Base-by-base conservation (phyloP, 1,140 invertebrate species). In the Drosophila biarmipes region DNA sequence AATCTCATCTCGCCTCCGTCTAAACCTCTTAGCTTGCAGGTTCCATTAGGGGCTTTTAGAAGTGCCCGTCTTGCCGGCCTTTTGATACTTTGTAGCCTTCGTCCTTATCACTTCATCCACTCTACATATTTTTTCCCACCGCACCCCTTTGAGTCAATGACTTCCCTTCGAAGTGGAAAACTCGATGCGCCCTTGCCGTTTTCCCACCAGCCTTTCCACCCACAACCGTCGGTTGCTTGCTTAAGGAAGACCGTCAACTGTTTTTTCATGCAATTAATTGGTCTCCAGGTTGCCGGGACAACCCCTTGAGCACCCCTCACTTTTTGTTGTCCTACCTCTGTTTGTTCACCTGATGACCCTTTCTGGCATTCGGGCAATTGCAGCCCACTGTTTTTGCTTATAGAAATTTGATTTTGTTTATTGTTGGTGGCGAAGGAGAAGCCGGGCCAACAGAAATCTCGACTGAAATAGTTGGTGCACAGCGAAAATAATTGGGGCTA, bases 391-490 rank as follows among this genome's bases (percentile, higher is more conserved):
- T 69, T 76, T 77, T 77, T 74, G 81, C 78, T 86, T 73, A 78
- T 80, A 69, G 59, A 86, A 86, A 86, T 86, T 86, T 80, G 78
- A 86, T 86, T 80, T 80, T 86, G 81, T 85, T 85, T 85, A 85
- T 86, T 80, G 51, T 80, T 80, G 27, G 55, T 48, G 51, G 37
- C 27, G 40, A 24, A 11, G 40, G 6, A 55, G 45, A 46, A 34
- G 24, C 35, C 45, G 29, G 3, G 29, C 17, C 21, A 35, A 43
- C 8, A 31, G 10, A 58, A 79, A 55, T 49, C 53, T 43, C 57
- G 55, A 71, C 40, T 43, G 49, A 54, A 75, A 49, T 80, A 61
- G 49, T 74, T 53, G 12, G 10, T 29, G 34, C 63, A 56, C 63
- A 31, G 43, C 1, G 17, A 7, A 29, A 62, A 42, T 8, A 11